Percentiles rank a stretch among this genome's conserved stretches.
Evolutionary conservation across 2,888 invertebrate species (phyloP).

Genomic region (Cylindroiulus punctatus): DNA sequence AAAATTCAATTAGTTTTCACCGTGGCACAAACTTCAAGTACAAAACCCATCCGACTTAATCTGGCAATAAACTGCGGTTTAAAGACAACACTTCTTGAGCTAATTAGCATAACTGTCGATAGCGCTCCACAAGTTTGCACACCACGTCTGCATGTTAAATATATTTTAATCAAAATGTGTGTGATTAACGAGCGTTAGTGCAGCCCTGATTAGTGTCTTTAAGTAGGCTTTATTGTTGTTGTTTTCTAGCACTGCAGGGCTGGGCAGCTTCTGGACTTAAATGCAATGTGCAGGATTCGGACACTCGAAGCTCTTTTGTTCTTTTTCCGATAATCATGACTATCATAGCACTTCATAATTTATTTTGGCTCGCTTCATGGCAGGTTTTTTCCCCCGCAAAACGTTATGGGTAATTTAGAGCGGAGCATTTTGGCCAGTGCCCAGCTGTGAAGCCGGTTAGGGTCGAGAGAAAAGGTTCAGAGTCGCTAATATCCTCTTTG

Average conservation of each 20-base stretch:
- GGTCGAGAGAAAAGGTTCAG: neutral
- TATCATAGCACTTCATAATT: slow-evolving; percentile 1
- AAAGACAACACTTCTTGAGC: too few relatives aligned
- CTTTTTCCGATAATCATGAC: slow-evolving; percentile 4
- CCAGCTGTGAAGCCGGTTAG: slow-evolving; percentile 16
- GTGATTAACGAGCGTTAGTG: too few relatives aligned
- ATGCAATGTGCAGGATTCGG: neutral
- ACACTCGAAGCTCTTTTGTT: neutral
- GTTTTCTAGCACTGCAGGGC: too few relatives aligned
- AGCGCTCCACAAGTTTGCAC: too few relatives aligned
- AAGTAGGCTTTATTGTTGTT: too few relatives aligned
- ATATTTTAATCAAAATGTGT: neutral
- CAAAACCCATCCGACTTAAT: too few relatives aligned
- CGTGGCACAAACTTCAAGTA: neutral
- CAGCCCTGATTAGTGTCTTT: too few relatives aligned
- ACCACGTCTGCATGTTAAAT: too few relatives aligned
- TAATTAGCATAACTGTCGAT: too few relatives aligned
- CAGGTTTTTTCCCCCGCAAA: neutral
- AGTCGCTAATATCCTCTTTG: neutral
- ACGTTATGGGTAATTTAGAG: slow-evolving; percentile 1
- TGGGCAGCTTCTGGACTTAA: neutral
- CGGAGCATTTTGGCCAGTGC: neutral
- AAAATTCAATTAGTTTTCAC: neutral
- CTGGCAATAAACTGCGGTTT: too few relatives aligned
- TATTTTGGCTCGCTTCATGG: neutral